Percentiles rank a stretch among this genome's conserved stretches.
Evolutionary conservation across 1,140 invertebrate genomes (phyloP).

Genomic region (Camponotus floridanus): DNA sequence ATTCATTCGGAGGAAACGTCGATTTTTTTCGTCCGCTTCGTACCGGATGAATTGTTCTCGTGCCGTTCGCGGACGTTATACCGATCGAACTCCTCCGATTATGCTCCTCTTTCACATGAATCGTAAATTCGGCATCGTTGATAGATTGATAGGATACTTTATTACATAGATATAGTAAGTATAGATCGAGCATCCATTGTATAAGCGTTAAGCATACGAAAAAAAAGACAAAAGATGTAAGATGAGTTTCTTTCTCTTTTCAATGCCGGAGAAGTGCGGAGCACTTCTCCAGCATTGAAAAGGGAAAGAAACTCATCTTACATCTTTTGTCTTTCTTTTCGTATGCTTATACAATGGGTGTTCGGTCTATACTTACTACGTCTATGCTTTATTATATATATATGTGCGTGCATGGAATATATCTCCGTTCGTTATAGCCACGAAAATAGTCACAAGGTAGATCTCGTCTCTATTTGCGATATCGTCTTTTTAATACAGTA

Average conservation of each 20-base stretch:
- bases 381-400: slow-evolving; percentile 1
- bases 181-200: too few relatives aligned
- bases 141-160: slow-evolving; percentile 16
- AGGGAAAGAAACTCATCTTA: too few relatives aligned
- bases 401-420: slow-evolving; percentile 7
- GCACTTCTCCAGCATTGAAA: too few relatives aligned
- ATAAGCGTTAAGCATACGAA: too few relatives aligned
- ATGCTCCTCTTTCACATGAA: slow-evolving; percentile 40
- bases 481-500: not conserved
- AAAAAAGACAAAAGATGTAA: too few relatives aligned
- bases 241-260: too few relatives aligned
- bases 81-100: slow-evolving; percentile 40
- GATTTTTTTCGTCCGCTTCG: slow-evolving; percentile 21
- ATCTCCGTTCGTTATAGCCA: slow-evolving; percentile 5
- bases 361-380: too few relatives aligned
- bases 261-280: too few relatives aligned
- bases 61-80: not conserved
- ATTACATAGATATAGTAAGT: too few relatives aligned
- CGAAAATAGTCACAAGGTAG: not conserved
- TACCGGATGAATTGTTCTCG: slow-evolving; percentile 10
- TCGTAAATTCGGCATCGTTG: slow-evolving; percentile 12
- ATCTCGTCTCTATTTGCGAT: not conserved
- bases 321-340: too few relatives aligned
- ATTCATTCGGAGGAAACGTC: not conserved
- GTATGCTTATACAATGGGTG: too few relatives aligned